Base-by-base conservation (phyloP, 2,113 vertebrate species). In the Ariopsis seemanni region DNA sequence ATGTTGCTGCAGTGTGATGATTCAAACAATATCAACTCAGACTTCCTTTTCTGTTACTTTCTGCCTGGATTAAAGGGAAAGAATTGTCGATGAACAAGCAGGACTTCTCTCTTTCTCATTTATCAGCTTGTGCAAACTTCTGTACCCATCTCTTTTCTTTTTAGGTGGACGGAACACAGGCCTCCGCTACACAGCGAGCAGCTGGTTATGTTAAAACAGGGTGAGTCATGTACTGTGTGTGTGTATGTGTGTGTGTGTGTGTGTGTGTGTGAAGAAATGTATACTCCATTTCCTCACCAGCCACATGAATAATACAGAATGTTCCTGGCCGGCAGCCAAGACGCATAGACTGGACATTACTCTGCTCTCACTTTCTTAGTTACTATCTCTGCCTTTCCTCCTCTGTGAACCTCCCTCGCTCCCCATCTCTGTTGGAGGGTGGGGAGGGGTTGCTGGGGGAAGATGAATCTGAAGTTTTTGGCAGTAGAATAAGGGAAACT, bases 241-340 rank as follows among this genome's bases (percentile, higher is more conserved):
- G 15, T 71, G 63, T 65, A 25, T 65, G 62, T 65, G 63, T 30
- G n/a, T 55, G 89, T 86, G 91, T 30, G 10, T 14, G 65, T 67
- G 65, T 71, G 67, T 34, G 27, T 27, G 27, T 34, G 30, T 34
- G 69, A 25, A 91, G 89, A 94, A 95, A 94, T 89, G 85, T 95
- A 93, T 93, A 94, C 91, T 89, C 86, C 88, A 85, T 92, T 93
- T 94, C 95, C 94, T 94, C 92, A 93, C 62, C 94, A 94, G 92
- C 93, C 91, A 91, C 95, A 91, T 92, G 91, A 94, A 94, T 93
- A 93, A 96, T 94, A 96, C 96, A 96, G 95, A 95, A 95, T 96
- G 95, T 96, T 96, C 96, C 95, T 97, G 97, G 96, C 91, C 15
- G 55, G 20, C 57, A 3, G 83, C 90, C 86, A 82, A 89, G 9